Evolutionary conservation across 2,797 vertebrate genomes (phyloP).

Genomic region (Sciurus vulgaris): DNA sequence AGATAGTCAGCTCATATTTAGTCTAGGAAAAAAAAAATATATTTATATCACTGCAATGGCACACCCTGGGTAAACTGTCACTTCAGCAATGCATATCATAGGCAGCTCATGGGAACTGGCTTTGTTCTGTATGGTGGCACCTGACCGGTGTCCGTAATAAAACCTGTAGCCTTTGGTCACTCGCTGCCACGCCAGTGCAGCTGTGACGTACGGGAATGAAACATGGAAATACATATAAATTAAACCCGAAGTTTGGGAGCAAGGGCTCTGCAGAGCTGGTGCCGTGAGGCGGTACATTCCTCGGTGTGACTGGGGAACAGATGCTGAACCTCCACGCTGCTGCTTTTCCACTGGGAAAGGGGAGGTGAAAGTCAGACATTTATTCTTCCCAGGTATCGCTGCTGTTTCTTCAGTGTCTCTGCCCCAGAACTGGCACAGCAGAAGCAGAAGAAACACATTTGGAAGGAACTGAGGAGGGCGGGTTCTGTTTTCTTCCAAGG

Average conservation of each 20-base stretch:
- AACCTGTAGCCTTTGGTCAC: constrained; percentile 82
- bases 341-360: constrained; percentile 70
- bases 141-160: constrained; percentile 84
- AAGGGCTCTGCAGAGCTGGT: constrained; percentile 84
- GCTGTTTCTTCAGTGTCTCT: constrained; percentile 71
- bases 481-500: constrained; percentile 78
- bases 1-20: constrained; percentile 86
- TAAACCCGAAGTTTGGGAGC: constrained; percentile 81
- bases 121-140: constrained; percentile 81
- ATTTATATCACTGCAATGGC: constrained; percentile 89
- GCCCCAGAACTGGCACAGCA: constrained; percentile 79
- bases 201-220: constrained; percentile 80
- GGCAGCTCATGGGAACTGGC: constrained; percentile 86
- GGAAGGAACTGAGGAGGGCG: constrained; percentile 75
- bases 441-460: constrained; percentile 81
- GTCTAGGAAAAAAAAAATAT: constrained; percentile 87
- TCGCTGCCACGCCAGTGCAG: constrained; percentile 79
- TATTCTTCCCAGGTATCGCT: constrained; percentile 60
- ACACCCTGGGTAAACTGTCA: constrained; percentile 87
- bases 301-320: constrained; percentile 80
- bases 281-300: constrained; percentile 86
- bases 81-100: constrained; percentile 82
- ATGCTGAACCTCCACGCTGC: constrained; percentile 69
- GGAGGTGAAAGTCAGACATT: constrained; percentile 71
- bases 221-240: constrained; percentile 87